phyloP scores from a whole-genome alignment of 2,113 vertebrate genomes.

The Falco punctatus region DNA sequence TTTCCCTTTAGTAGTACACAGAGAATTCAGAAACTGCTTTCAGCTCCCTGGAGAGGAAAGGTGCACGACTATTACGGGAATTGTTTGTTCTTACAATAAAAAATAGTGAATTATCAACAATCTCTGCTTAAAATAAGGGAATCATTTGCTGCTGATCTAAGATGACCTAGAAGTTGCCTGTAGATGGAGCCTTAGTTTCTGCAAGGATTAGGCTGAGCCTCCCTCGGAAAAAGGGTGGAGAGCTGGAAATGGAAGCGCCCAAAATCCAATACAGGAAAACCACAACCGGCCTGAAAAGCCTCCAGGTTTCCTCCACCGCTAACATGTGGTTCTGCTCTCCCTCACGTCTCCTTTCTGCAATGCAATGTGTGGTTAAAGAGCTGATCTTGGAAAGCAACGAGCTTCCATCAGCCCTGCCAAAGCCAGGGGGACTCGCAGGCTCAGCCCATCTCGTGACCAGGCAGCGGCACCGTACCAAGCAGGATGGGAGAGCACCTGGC shows the following conservation, averaged over 20 bases:
- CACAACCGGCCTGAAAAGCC: neutral
- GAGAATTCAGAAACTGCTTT: neutral
- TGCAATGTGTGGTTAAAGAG: neutral
- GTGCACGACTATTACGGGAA: neutral
- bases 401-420: neutral
- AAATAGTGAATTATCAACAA: neutral
- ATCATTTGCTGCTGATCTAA: neutral
- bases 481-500: neutral
- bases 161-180: constrained; percentile 26
- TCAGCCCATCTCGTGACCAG: rapidly evolving
- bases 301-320: neutral
- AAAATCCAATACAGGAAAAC: constrained; percentile 39
- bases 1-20: neutral
- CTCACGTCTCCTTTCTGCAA: neutral
- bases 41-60: neutral
- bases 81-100: constrained; percentile 4
- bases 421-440: rapidly evolving
- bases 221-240: neutral
- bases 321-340: rapidly evolving
- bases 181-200: constrained; percentile 46
- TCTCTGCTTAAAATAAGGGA: neutral
- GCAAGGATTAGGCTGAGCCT: neutral
- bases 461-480: rapidly evolving
- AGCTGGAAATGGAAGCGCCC: neutral
- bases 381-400: neutral